Evolutionary conservation across 35 echinoderm and acorn worm genomes (phyloP).

Genomic region (Apostichopus parvimensis): DNA sequence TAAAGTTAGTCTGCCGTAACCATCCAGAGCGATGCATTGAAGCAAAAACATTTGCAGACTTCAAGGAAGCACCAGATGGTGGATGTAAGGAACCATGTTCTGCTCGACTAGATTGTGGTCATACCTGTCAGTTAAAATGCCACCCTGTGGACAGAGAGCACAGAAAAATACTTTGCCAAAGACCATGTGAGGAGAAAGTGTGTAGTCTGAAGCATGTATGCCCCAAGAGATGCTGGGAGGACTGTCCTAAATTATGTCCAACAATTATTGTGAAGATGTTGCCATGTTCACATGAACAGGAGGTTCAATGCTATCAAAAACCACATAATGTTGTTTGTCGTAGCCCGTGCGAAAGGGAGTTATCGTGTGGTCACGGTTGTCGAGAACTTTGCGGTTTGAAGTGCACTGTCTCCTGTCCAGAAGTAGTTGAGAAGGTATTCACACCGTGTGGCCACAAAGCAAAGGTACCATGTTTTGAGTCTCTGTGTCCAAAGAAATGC

Average conservation of each 20-base stretch:
- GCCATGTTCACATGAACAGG: slow-evolving; percentile 11
- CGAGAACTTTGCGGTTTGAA: slow-evolving; percentile 32
- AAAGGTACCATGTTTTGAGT: too few species aligned
- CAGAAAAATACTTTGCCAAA: slow-evolving; percentile 48
- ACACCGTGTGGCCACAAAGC: too few species aligned
- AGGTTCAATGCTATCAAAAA: slow-evolving; percentile 8
- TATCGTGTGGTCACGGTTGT: slow-evolving; percentile 68
- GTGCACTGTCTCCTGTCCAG: too few species aligned
- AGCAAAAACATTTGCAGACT: slow-evolving; percentile 41
- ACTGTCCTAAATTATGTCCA: slow-evolving; percentile 23
- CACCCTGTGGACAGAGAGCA: slow-evolving; percentile 68
- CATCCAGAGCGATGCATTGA: slow-evolving; percentile 52
- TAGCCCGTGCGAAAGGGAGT: slow-evolving; percentile 17
- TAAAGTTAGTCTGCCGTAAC: slow-evolving; percentile 68
- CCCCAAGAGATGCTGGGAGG: slow-evolving; percentile 34
- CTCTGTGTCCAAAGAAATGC: too few species aligned
- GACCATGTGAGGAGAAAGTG: slow-evolving; percentile 40
- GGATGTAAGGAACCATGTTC: slow-evolving; percentile 44
- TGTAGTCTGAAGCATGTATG: slow-evolving; percentile 59
- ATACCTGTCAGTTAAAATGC: slow-evolving; percentile 6
- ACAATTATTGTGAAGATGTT: slow-evolving; percentile 27
- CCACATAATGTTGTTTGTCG: not conserved
- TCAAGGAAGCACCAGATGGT: too few species aligned
- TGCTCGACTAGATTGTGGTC: slow-evolving; percentile 68
- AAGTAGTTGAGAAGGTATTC: too few species aligned